Evolutionary conservation across 2,113 vertebrate genomes (phyloP), one percentile per base, ranked within the genome.

Genomic region (Cricetomys ansorgei): DNA sequence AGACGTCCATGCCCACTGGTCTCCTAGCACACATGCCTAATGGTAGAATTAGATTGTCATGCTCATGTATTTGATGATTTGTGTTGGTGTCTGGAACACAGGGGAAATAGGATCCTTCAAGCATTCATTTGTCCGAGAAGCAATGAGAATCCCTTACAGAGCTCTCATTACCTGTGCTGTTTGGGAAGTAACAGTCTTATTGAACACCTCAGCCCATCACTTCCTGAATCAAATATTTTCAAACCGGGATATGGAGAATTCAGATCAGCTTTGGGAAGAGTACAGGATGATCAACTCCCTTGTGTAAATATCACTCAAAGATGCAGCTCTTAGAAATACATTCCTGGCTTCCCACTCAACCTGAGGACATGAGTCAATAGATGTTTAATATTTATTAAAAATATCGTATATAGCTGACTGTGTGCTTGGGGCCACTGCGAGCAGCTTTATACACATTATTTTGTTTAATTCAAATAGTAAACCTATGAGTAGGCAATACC

Each of bases 141-240:
- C 79, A 89, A 55, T 65, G 34, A 89, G 88, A 87, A 10, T 13
- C 11, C 37, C 75, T 89, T 76, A 83, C 31, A n/a, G 21, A 92
- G 25, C 37, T 84, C 85, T 95, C 37, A 89, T 87, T 70, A 77
- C 40, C 64, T 92, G 72, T 75, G 57, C 43, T 83, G 23, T 75
- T 91, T 87, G 27, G 76, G 50, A 65, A 97, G 45, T 19, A 37
- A 76, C 27, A 45, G 65, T 67, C 94, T 93, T 88, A 92, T 4
- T 85, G 79, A 94, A 87, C 19, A 53, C 53, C 84, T 94, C 48
- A 77, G 72, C 16, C 5, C 40, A 40, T 73, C 34, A 12, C 69
- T 97, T 94, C 43, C 73, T 84, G 89, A 88, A 92, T 83, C 57
- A 75, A 77, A 95, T 34, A 83, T 92, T 89, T 94, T 92, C 62